These are phyloP conservation scores for Arvicola amphibius DNA, from an alignment of 2,797 vertebrate genomes.

Conservation along the genomic window DNA sequence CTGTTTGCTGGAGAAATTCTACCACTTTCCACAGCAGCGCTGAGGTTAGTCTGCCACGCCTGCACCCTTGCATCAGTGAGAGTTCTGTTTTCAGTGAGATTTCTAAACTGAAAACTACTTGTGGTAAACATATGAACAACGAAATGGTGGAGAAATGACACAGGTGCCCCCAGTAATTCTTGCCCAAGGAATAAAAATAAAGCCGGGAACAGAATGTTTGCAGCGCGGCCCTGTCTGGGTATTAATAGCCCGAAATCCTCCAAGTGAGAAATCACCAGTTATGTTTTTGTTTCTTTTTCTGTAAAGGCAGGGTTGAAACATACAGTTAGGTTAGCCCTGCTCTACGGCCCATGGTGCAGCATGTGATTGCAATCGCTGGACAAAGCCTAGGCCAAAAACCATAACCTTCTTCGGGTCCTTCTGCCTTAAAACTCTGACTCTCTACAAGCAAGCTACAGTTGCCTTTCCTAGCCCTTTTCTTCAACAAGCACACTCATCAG, in stretches of 20 bases:
- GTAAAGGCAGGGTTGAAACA: conserved; percentile 42
- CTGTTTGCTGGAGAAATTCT: conserved; percentile 34
- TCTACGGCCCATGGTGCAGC: background rate
- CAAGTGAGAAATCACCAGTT: conserved; percentile 50
- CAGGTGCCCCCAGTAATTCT: background rate
- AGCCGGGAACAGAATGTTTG: conserved; percentile 34
- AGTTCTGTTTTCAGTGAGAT: conserved; percentile 25
- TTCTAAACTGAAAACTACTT: conserved; percentile 32
- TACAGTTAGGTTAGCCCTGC: conserved; percentile 32
- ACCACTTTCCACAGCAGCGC: background rate
- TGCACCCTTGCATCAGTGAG: background rate
- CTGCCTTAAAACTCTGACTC: conserved; percentile 36
- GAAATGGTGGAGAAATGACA: conserved; percentile 14
- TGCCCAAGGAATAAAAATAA: conserved; percentile 44
- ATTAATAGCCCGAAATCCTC: conserved; percentile 36
- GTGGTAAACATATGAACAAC: background rate
- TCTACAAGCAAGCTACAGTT: conserved; percentile 46
- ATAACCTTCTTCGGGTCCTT: conserved; percentile 32
- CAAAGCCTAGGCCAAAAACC: conserved; percentile 14
- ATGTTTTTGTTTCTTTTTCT: conserved; percentile 51
- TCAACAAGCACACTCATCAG: conserved; percentile 53
- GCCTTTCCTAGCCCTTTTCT: conserved; percentile 58
- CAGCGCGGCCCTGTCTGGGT: background rate
- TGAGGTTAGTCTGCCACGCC: background rate
- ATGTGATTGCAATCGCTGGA: conserved; percentile 25